These are phyloP conservation scores for Dendropsophus ebraccatus DNA, from an alignment of 2,113 vertebrate genomes.

Conservation along the genomic window DNA sequence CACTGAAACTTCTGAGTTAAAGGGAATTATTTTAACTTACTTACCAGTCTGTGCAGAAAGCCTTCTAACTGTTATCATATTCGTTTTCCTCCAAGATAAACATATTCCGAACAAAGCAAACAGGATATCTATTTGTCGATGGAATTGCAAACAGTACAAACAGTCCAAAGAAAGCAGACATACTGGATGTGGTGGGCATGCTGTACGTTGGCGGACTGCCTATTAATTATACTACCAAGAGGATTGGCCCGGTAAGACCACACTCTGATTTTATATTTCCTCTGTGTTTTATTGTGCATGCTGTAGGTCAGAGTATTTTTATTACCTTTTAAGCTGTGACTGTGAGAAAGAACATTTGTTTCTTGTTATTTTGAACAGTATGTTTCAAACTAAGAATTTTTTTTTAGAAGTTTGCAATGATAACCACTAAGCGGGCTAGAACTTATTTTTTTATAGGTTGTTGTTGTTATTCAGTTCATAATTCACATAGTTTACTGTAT, in stretches of 20 bases:
- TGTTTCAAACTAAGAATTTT: not conserved
- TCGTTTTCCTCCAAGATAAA: conserved; percentile 76
- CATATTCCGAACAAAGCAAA: conserved; percentile 82
- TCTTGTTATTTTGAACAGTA: not conserved
- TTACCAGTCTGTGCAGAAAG: not conserved
- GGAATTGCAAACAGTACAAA: conserved; percentile 76
- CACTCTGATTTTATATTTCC: conserved; percentile 18
- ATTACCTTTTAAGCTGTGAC: conserved; percentile 23
- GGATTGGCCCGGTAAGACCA: conserved; percentile 89
- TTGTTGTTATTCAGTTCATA: not conserved
- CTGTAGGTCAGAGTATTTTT: conserved; percentile 25
- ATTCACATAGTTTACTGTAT: too few species aligned
- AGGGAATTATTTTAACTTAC: not conserved
- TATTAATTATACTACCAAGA: conserved; percentile 87
- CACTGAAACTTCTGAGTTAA: not conserved
- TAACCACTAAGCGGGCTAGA: not conserved
- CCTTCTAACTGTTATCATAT: not conserved
- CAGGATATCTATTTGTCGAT: conserved; percentile 82
- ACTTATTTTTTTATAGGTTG: not conserved
- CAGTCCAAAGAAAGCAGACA: conserved; percentile 92
- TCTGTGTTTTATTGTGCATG: conserved; percentile 11
- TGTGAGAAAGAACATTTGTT: not conserved
- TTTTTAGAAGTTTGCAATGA: not conserved
- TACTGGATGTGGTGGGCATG: conserved; percentile 92
- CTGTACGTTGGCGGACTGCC: conserved; percentile 92